Base-by-base conservation (phyloP, 2,888 invertebrate genomes). In the Drosophila hamatofila region DNA sequence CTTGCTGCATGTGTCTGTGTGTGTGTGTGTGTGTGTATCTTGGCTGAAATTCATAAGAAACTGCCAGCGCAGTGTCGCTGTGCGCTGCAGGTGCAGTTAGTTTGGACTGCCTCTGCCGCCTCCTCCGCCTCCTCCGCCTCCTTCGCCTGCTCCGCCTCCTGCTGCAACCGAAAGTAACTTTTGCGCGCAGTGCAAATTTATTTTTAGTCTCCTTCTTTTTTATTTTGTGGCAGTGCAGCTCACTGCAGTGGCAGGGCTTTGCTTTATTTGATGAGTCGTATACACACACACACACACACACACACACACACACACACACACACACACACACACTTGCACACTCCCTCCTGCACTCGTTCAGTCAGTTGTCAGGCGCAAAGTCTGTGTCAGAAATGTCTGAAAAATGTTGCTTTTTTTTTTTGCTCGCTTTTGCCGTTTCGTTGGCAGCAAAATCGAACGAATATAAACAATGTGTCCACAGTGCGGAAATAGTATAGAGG, bases 371-470 rank as follows among this genome's bases (percentile, higher is more conserved):
- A 76, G 72, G 77, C 86, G 56, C 67, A 86, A 72, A 72, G 69
- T 78, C 78, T 76, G 72, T 76, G 86, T 87, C 87, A 83, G 81
- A 85, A 83, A 83, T 79, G 74, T 76, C 87, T 76, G 74, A 74
- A 80, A 65, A 80, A 70, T 77, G 70, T 81, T 82, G n/a, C n/a
- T 71, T 33, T 62, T 14, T 52, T 81, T 83, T 71, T 37, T 63
- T n/a, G 55, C 76, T 69, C 68, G 58, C 65, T 35, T 35, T 25
- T 81, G 61, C 69, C 72, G 73, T 80, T 82, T 80, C 70, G 82
- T 74, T 84, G 88, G 88, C 83, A 87, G 85, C 75, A 87, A 83
- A 83, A 83, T 83, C 88, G 88, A 83, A 83, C 73, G 75, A 87
- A 80, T 84, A 88, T 83, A 87, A 87, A 83, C 83, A 83, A 87